These are phyloP conservation scores for Tupiocoris notatus DNA, from an alignment of 2,888 invertebrate species.

Conservation along the genomic window DNA sequence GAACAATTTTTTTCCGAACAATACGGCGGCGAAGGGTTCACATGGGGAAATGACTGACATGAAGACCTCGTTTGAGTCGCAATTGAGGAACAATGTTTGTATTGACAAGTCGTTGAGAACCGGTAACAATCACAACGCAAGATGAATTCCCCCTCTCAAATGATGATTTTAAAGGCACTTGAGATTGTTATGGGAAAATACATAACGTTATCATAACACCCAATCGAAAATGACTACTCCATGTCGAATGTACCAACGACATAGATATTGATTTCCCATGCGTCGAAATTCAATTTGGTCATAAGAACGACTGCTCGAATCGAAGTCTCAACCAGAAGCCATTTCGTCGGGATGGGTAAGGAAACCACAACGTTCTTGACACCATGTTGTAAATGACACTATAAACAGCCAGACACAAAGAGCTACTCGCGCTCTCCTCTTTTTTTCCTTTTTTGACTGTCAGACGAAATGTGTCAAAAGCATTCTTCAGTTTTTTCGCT, in stretches of 20 bases:
- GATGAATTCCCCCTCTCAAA: background rate
- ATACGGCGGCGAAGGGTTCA: background rate
- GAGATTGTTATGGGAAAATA: too few relatives aligned
- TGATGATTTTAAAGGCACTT: too few relatives aligned
- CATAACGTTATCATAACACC: too few relatives aligned
- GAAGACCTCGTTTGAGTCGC: too few relatives aligned
- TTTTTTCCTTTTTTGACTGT: background rate
- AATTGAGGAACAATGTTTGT: background rate
- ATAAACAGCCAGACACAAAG: too few relatives aligned
- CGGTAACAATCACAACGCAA: background rate
- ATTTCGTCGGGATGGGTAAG: background rate
- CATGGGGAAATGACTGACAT: too few relatives aligned
- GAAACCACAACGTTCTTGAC: background rate
- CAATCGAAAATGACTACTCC: too few relatives aligned
- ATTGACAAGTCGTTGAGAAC: background rate
- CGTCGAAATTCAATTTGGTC: too few relatives aligned
- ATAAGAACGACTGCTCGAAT: too few relatives aligned
- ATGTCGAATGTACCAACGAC: too few relatives aligned
- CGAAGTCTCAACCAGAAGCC: background rate
- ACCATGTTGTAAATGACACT: background rate
- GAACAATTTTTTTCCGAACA: background rate
- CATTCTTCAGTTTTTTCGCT: too few relatives aligned
- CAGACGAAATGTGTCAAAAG: background rate
- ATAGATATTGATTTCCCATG: too few relatives aligned
- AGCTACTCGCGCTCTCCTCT: background rate